Conservation (phyloP, 2,113 vertebrate genomes). For the Engystomops pustulosus region DNA sequence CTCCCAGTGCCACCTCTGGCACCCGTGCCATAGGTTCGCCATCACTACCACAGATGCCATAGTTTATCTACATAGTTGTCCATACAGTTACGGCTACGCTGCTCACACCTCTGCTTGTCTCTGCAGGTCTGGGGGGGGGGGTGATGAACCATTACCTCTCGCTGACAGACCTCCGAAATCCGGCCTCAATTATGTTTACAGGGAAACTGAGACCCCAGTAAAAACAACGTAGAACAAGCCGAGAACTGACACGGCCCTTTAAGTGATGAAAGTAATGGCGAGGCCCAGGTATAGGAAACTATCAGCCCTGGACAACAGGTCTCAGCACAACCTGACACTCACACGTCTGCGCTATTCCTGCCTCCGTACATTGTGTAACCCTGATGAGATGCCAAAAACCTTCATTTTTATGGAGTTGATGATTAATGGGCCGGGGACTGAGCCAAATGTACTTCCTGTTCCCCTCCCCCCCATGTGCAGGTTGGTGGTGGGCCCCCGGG, state of each 20-base stretch:
- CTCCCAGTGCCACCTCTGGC: too few species aligned
- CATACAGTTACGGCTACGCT: background rate
- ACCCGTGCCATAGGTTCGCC: too few species aligned
- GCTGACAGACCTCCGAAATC: conserved; percentile 14
- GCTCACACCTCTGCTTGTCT: background rate
- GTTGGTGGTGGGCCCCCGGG: conserved; percentile 46
- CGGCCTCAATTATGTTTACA: conserved; percentile 33
- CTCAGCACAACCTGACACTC: background rate
- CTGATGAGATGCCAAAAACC: background rate
- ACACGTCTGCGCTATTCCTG: background rate
- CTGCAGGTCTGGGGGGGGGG: background rate
- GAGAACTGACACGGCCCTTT: background rate
- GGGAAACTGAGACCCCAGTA: conserved; percentile 20
- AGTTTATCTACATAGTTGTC: too few species aligned
- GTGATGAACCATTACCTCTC: background rate
- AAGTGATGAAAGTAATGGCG: background rate
- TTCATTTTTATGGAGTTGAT: background rate
- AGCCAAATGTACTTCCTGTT: conserved; percentile 58
- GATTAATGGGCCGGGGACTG: conserved; percentile 28
- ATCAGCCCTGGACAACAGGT: conserved; percentile 11
- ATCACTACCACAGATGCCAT: too few species aligned
- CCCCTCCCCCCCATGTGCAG: conserved; percentile 48
- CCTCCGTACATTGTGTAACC: background rate
- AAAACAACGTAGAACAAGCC: background rate
- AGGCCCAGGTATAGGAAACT: background rate